Percentiles rank a stretch among this genome's conserved stretches.
Evolutionary conservation across 2,113 vertebrate genomes (phyloP).

Genomic region (Hyaena hyaena): DNA sequence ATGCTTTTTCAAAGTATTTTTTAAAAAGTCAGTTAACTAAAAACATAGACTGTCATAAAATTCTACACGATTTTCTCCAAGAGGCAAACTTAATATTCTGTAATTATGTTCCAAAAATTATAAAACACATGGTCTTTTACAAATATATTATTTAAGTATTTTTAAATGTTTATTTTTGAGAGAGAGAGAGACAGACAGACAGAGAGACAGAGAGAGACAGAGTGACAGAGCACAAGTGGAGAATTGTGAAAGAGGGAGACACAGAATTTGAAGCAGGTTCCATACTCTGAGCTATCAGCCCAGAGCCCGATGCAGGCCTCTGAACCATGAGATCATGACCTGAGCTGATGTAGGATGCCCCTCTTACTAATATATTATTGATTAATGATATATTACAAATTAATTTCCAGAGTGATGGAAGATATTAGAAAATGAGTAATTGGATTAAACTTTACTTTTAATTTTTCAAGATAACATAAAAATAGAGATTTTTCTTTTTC

Average conservation of each 20-base stretch:
- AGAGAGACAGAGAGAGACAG: too few species aligned
- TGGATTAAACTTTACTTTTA: conserved; percentile 32
- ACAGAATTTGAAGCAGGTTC: too few species aligned
- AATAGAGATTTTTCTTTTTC: background rate
- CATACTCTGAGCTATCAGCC: too few species aligned
- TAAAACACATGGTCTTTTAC: background rate
- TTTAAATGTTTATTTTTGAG: too few species aligned
- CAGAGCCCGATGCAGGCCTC: too few species aligned
- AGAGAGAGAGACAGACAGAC: too few species aligned
- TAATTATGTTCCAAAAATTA: background rate
- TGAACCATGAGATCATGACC: too few species aligned
- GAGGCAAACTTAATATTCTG: background rate
- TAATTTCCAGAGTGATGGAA: background rate
- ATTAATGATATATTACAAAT: background rate
- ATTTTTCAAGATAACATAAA: background rate
- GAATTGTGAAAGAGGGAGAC: too few species aligned
- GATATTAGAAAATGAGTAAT: background rate
- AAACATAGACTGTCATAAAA: background rate
- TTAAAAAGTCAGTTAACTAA: background rate
- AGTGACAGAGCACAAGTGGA: too few species aligned
- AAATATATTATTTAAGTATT: background rate
- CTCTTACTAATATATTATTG: background rate
- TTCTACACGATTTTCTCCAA: background rate
- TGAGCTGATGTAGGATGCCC: too few species aligned
- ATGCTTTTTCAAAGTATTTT: conserved; percentile 30